These are phyloP conservation scores for Tethya wilhelma DNA, from an alignment of 37 sponge, comb jelly and placozoan genomes.

Conservation along the genomic window DNA sequence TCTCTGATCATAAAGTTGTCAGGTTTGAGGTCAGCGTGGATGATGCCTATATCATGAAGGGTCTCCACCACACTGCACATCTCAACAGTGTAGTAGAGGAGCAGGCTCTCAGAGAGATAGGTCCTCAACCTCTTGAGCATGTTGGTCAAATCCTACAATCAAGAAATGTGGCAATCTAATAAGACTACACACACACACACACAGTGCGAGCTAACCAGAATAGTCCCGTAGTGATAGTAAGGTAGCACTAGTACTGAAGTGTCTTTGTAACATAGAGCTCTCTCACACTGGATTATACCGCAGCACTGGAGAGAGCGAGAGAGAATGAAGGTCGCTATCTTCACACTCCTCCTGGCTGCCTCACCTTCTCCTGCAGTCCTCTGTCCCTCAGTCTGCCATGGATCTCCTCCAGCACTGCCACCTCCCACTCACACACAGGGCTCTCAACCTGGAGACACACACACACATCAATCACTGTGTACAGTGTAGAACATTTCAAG, in stretches of 20 bases:
- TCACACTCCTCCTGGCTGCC: neutral
- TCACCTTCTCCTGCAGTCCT: constrained; percentile 4
- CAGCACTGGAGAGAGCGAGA: too few species aligned
- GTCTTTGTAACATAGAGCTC: neutral
- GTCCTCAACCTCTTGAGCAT: neutral
- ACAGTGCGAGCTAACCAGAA: too few species aligned
- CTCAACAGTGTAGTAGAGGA: constrained; percentile 38
- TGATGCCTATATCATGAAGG: constrained; percentile 42
- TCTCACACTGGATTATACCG: neutral
- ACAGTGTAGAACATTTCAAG: too few species aligned
- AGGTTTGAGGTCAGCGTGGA: constrained; percentile 66
- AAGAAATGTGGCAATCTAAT: too few species aligned
- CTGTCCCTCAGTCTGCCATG: constrained; percentile 21
- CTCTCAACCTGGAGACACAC: constrained; percentile 24
- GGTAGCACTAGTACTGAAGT: constrained; percentile 13
- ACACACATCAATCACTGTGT: neutral
- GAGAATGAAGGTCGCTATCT: neutral
- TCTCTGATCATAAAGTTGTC: constrained; percentile 64
- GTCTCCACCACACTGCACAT: constrained; percentile 17
- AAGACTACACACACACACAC: too few species aligned
- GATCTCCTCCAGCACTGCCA: constrained; percentile 39
- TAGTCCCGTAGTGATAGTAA: constrained; percentile 5
- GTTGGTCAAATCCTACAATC: constrained; percentile 35
- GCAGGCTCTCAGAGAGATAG: neutral
- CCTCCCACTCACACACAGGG: constrained; percentile 53